Percentiles rank a stretch among this genome's conserved stretches.
Evolutionary conservation across 2,113 vertebrate species (phyloP).

Genomic region (Chascanopsetta lugubris): DNA sequence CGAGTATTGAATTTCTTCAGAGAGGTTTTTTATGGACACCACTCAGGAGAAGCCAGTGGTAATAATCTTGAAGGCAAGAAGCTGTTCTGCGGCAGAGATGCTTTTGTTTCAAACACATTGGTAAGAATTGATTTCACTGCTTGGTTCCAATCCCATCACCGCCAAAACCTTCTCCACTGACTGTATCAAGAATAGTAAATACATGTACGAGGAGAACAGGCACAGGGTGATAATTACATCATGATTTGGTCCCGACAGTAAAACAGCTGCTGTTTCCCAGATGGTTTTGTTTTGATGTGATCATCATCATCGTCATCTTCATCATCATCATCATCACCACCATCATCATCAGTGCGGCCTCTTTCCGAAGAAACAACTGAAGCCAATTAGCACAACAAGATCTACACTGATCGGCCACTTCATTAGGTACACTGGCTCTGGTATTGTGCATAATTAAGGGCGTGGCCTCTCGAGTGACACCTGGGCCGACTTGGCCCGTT

Average conservation of each 20-base stretch:
- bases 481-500: too few relatives aligned
- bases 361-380: too few relatives aligned
- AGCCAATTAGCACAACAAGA: too few relatives aligned
- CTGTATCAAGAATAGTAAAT: slow-evolving; percentile 5
- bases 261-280: slow-evolving; percentile 33
- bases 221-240: slow-evolving; percentile 26
- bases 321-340: too few relatives aligned
- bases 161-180: neutral
- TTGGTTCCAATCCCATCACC: slow-evolving; percentile 9
- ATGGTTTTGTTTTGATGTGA: slow-evolving; percentile 26
- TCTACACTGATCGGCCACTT: too few relatives aligned
- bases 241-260: slow-evolving; percentile 7
- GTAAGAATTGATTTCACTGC: neutral
- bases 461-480: too few relatives aligned
- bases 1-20: neutral
- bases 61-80: too few relatives aligned
- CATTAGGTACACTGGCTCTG: too few relatives aligned
- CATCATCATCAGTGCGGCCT: too few relatives aligned
- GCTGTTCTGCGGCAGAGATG: too few relatives aligned
- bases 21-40: neutral
- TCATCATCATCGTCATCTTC: slow-evolving; percentile 39
- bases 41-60: neutral
- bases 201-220: neutral
- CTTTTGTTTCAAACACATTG: neutral
- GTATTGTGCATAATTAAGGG: too few relatives aligned